Percentiles rank a stretch among this genome's conserved stretches.
These are phyloP conservation scores for Mayetiola destructor DNA, from an alignment of 2,888 invertebrate genomes.

Conservation along the genomic window DNA sequence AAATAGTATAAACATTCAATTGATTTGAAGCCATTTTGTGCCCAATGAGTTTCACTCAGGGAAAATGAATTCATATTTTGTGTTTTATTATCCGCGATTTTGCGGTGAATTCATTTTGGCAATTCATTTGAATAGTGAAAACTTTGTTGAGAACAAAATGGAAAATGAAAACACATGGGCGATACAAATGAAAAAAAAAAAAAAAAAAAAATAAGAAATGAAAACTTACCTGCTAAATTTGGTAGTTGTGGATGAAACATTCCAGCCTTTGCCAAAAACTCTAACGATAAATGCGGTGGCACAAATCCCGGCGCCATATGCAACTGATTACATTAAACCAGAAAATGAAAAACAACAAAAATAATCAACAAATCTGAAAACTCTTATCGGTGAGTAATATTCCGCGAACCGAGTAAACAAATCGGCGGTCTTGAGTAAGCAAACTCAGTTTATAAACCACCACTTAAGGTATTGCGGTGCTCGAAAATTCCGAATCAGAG, in stretches of 20 bases:
- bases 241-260: constrained; percentile 85
- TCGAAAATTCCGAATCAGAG: too few relatives aligned
- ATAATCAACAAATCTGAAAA: background rate
- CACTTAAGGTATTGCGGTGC: too few relatives aligned
- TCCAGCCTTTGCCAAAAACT: constrained; percentile 82
- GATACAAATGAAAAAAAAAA: background rate
- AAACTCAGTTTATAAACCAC: background rate
- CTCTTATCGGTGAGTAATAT: background rate
- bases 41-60: too few relatives aligned
- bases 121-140: too few relatives aligned
- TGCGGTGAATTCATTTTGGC: background rate
- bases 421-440: background rate
- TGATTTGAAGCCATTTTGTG: too few relatives aligned
- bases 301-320: constrained; percentile 38
- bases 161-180: background rate
- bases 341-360: background rate
- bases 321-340: constrained; percentile 23
- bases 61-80: too few relatives aligned
- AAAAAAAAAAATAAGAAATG: background rate
- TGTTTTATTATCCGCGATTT: background rate
- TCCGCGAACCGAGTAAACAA: constrained; percentile 1
- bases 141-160: background rate
- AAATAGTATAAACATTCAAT: constrained; percentile 6
- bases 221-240: constrained; percentile 57
- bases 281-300: constrained; percentile 42